phyloP scores from a whole-genome alignment of 1,140 invertebrate species.

The Araneus ventricosus region DNA sequence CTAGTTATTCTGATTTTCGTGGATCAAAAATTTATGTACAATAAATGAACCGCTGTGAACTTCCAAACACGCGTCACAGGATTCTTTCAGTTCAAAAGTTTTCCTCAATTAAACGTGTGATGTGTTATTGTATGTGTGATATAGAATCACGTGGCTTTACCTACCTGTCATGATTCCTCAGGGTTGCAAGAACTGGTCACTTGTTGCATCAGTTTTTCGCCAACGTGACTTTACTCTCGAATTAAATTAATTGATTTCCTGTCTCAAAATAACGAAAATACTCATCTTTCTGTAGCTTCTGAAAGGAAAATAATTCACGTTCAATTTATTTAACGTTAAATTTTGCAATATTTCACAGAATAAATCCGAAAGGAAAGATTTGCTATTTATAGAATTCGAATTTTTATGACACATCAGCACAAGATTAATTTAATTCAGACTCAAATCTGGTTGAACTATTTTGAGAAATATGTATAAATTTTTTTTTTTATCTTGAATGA shows the following conservation, averaged over 20 bases:
- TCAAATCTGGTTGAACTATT: no score
- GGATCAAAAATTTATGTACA: no score
- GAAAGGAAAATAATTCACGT: background rate
- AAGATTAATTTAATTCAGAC: no score
- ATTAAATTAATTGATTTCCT: background rate
- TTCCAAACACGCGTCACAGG: background rate
- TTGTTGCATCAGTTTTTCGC: constrained; percentile 20
- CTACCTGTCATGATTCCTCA: background rate
- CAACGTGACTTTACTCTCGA: background rate
- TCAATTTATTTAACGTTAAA: background rate
- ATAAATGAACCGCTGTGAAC: no score
- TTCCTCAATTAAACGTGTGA: background rate
- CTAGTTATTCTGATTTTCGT: no score
- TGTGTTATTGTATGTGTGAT: constrained; percentile 2
- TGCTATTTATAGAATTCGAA: no score
- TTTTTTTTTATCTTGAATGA: no score
- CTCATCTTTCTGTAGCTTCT: background rate
- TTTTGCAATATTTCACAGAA: background rate
- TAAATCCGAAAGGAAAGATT: no score
- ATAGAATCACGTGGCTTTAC: background rate
- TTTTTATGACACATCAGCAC: no score
- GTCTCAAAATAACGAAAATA: background rate
- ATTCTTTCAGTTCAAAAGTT: background rate
- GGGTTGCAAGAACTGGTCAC: background rate
- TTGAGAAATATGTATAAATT: no score